Evolutionary conservation across 2,888 invertebrate genomes (phyloP).

Genomic region (Camptogramma bilineatum): DNA sequence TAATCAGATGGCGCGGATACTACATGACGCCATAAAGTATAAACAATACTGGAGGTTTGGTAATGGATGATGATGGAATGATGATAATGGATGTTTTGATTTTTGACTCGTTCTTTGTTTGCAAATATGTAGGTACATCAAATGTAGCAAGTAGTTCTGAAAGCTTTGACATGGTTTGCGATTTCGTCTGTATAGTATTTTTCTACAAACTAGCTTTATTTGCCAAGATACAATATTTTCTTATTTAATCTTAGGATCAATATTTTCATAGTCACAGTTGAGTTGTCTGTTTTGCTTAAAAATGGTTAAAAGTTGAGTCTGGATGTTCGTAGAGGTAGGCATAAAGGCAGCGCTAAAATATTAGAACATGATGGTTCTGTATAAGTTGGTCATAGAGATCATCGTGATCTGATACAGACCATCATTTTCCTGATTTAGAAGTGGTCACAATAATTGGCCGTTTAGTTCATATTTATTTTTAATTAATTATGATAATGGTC

Average conservation of each 20-base stretch:
- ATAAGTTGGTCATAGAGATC: conserved; percentile 19
- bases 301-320: background rate
- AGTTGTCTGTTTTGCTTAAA: background rate
- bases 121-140: background rate
- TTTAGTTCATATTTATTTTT: background rate
- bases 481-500: background rate
- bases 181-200: background rate
- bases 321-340: background rate
- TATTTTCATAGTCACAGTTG: background rate
- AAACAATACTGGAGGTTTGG: background rate
- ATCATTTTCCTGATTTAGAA: conserved; percentile 21
- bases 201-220: background rate
- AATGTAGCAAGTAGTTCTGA: background rate
- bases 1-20: background rate
- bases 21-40: background rate
- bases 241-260: no score
- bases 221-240: no score
- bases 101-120: background rate
- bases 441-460: conserved; percentile 15
- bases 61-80: no score
- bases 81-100: background rate
- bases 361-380: conserved; percentile 20
- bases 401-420: conserved; percentile 21
- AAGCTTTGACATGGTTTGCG: background rate
- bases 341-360: conserved; percentile 21